Evolutionary conservation across 2,113 vertebrate genomes (phyloP), one percentile per base, ranked within the genome.

Genomic region (Stegastes partitus): DNA sequence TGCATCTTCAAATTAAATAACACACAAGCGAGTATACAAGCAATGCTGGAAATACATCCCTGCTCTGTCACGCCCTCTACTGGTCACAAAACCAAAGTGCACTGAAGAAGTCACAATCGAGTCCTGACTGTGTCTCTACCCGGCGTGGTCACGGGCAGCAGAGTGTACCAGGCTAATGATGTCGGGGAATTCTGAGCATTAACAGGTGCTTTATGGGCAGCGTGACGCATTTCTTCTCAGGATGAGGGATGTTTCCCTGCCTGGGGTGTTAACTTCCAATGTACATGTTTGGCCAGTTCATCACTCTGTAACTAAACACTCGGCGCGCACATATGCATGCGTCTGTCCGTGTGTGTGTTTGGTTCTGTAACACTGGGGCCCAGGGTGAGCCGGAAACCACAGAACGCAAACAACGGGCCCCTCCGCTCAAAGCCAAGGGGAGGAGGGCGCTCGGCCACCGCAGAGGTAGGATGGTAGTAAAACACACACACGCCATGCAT

Each of bases 1-100:
- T 69, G 70, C 87, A 94, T 93, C 87, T 90, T 93, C 78, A 91
- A 78, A 89, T 92, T 84, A 89, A 89, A 90, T 72, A 62, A 83
- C 90, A 90, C 79, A 88, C 79, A 87, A 89, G 77, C 31, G 58
- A 83, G 73, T 69, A 80, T 14, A 81, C 73, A 81, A 77, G 61
- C 61, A 54, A 26, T 22, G 59, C 6, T 58, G n/a, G 5, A 49
- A 11, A 42, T 22, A 19, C 7, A 70, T 9, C 53, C 56, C 44
- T 54, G n/a, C 83, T 86, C 86, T 66, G 57, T 55, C 57, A 26
- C 42, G 74, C 88, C 91, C 93, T 92, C 93, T 93, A 77, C 80
- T 92, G 93, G 85, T 28, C 31, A 66, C 54, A 39, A 7, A 10
- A 3, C 25, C 39, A 18, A 66, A 81, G 14, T 86, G 64, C 79